A percentile compares a stretch with the other conserved stretches of the same genome.
Conservation (phyloP, 1,140 invertebrate genomes). For the Danaus plexippus region DNA sequence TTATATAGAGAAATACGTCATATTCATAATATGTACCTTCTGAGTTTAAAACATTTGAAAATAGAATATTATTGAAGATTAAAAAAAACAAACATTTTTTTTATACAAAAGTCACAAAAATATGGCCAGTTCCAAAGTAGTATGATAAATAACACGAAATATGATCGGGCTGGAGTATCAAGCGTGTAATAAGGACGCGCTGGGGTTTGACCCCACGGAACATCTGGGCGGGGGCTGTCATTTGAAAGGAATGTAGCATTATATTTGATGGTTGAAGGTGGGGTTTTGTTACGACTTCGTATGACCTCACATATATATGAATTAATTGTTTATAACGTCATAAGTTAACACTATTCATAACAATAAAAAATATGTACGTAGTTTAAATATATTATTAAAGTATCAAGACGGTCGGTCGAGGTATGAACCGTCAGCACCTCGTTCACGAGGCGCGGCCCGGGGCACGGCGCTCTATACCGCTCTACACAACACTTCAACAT, state of each 20-base stretch:
- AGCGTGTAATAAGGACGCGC: conserved; percentile 22
- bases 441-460: conserved; percentile 41
- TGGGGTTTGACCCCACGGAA: conserved; percentile 18
- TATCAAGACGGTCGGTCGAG: conserved; percentile 25
- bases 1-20: no score
- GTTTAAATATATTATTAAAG: conserved; percentile 10
- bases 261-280: no score
- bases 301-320: no score
- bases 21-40: no score
- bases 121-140: no score
- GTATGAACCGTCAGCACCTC: conserved; percentile 32
- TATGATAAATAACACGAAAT: no score
- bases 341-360: not conserved
- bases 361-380: not conserved
- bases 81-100: no score
- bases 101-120: no score
- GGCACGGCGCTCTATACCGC: conserved; percentile 21
- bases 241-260: conserved; percentile 3
- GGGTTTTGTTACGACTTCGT: no score
- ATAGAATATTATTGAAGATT: no score
- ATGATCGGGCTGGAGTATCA: conserved; percentile 9
- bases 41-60: no score
- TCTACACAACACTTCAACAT: conserved; percentile 16
- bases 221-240: conserved; percentile 20
- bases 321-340: no score